These are phyloP conservation scores for Amphipyra berbera DNA, from an alignment of 2,888 invertebrate species.

Conservation along the genomic window DNA sequence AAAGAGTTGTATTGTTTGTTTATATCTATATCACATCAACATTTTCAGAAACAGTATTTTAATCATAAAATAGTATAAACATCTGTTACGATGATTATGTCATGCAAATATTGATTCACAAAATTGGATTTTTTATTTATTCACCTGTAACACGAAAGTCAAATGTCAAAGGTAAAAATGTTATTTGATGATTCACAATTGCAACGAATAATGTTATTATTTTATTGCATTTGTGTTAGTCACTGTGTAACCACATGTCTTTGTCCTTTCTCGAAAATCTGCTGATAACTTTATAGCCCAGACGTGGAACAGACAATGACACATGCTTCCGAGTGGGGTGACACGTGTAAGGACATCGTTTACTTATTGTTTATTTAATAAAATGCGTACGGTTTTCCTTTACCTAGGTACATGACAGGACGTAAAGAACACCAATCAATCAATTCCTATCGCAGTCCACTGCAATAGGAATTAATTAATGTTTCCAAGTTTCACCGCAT, in stretches of 20 bases:
- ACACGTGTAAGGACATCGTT: slow-evolving; percentile 60
- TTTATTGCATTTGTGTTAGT: slow-evolving; percentile 72
- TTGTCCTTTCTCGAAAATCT: slow-evolving; percentile 79
- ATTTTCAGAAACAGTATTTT: not conserved
- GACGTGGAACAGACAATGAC: slow-evolving; percentile 75
- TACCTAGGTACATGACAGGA: slow-evolving; percentile 9
- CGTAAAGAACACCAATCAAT: slow-evolving; percentile 13
- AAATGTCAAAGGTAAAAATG: slow-evolving; percentile 37
- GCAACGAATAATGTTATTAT: slow-evolving; percentile 63
- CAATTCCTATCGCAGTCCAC: not conserved
- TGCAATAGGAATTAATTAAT: too few species aligned
- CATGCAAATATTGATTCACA: slow-evolving; percentile 8
- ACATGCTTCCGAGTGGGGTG: slow-evolving; percentile 66
- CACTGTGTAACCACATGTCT: slow-evolving; percentile 77
- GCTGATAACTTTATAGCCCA: slow-evolving; percentile 75
- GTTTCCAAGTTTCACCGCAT: too few species aligned
- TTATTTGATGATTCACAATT: slow-evolving; percentile 69
- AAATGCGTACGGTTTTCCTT: slow-evolving; percentile 40
- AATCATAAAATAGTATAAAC: not conserved
- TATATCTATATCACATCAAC: too few species aligned
- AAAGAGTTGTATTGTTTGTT: too few species aligned
- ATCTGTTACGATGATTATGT: not conserved
- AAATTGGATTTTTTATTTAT: not conserved
- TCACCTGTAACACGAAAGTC: not conserved
- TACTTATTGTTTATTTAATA: slow-evolving; percentile 54